These are phyloP conservation scores for Triplophysa yarkandensis DNA, from an alignment of 2,797 vertebrate genomes.

Conservation along the genomic window DNA sequence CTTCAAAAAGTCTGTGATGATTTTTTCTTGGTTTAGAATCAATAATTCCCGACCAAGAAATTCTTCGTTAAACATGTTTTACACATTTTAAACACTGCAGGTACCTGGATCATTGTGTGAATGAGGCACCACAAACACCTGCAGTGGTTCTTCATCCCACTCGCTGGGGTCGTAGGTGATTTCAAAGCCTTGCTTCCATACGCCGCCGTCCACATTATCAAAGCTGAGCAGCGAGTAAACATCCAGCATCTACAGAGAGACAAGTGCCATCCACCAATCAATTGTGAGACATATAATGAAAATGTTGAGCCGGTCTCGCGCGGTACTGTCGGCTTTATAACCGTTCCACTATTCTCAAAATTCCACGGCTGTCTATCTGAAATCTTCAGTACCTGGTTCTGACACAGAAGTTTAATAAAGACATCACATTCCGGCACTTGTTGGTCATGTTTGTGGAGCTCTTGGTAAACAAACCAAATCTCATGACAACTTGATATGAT, in stretches of 20 bases:
- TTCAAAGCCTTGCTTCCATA: conserved; percentile 98
- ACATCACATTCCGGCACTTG: neutral
- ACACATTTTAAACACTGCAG: neutral
- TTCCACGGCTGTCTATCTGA: neutral
- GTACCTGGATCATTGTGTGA: conserved; percentile 96
- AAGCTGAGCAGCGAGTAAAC: conserved; percentile 90
- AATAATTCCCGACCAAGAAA: neutral
- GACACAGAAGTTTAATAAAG: neutral
- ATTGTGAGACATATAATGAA: neutral
- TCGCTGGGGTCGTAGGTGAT: conserved; percentile 89
- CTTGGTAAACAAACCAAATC: neutral
- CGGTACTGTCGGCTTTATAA: neutral
- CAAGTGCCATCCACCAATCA: neutral
- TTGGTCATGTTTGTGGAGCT: neutral
- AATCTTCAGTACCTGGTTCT: neutral
- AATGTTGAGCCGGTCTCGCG: neutral
- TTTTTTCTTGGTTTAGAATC: neutral
- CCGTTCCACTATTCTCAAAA: neutral
- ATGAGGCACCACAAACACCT: conserved; percentile 95
- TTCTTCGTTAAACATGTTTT: neutral
- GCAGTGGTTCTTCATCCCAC: conserved; percentile 88
- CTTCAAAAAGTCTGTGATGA: neutral
- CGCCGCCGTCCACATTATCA: conserved; percentile 93
- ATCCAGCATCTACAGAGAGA: conserved; percentile 83
- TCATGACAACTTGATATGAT: neutral